A percentile compares a stretch with the other conserved stretches of the same genome.
Conservation (phyloP, 2,888 invertebrate genomes). For the Latrodectus elegans region DNA sequence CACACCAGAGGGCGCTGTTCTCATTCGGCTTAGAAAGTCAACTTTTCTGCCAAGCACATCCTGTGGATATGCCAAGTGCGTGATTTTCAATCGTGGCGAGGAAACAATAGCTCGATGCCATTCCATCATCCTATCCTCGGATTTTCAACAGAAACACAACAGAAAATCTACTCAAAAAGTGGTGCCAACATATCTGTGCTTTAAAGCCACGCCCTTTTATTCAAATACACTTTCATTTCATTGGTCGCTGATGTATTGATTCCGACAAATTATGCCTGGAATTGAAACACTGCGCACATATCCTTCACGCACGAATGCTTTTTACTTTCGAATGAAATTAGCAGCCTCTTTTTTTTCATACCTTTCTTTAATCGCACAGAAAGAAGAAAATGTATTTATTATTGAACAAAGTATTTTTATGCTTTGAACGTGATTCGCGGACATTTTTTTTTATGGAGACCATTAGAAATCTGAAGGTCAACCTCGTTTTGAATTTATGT, state of each 20-base stretch:
- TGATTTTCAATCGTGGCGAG: background rate
- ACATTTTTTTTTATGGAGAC: conserved; percentile 10
- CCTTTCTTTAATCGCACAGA: background rate
- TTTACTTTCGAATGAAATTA: conserved; percentile 24
- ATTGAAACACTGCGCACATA: conserved; percentile 37
- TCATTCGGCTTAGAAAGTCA: background rate
- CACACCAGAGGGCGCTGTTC: conserved; percentile 32
- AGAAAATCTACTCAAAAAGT: conserved; percentile 31
- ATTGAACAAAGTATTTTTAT: conserved; percentile 45
- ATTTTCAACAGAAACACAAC: conserved; percentile 25
- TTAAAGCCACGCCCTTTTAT: conserved; percentile 61
- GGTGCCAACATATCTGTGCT: conserved; percentile 24
- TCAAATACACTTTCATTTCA: conserved; percentile 50
- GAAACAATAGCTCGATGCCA: conserved; percentile 4
- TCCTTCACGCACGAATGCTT: conserved; percentile 38
- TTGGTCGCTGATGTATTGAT: conserved; percentile 61
- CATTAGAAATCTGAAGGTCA: background rate
- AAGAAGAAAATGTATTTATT: conserved; percentile 29
- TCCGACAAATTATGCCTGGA: conserved; percentile 58
- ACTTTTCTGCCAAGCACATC: background rate
- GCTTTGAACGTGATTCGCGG: conserved; percentile 32
- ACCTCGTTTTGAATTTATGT: too few species aligned
- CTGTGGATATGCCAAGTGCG: conserved; percentile 17
- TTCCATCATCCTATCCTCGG: conserved; percentile 6
- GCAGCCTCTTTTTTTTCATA: conserved; percentile 31